phyloP scores from a whole-genome alignment of 2,888 invertebrate genomes.

The Scaptomyza caliginosa region DNA sequence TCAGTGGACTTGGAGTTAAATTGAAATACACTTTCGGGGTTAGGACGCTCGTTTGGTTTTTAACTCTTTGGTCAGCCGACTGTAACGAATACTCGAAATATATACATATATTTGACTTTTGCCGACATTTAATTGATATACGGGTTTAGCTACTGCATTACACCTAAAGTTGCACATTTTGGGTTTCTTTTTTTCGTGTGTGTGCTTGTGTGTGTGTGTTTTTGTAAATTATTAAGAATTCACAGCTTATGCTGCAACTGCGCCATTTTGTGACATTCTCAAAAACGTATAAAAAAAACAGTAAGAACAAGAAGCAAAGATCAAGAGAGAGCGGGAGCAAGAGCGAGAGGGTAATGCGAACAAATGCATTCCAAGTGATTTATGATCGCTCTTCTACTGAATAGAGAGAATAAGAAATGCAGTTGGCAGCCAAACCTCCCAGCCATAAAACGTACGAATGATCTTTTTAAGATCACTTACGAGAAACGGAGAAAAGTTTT shows the following conservation, averaged over 20 bases:
- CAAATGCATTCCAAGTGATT: constrained; percentile 62
- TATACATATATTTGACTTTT: constrained; percentile 58
- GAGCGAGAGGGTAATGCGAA: constrained; percentile 36
- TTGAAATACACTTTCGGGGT: constrained; percentile 30
- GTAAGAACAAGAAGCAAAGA: no score
- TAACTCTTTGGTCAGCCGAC: constrained; percentile 58
- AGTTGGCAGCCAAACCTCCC: constrained; percentile 11
- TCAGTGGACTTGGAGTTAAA: constrained; percentile 25
- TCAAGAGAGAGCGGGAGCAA: no score
- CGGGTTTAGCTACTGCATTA: constrained; percentile 72
- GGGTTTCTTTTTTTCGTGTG: no score
- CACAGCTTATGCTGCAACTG: constrained; percentile 58
- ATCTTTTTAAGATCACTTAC: constrained; percentile 74
- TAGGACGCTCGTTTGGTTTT: constrained; percentile 13
- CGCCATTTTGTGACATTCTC: constrained; percentile 72
- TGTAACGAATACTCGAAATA: constrained; percentile 52
- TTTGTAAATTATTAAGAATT: constrained; percentile 61
- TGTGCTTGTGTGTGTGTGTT: no score
- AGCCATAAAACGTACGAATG: constrained; percentile 63
- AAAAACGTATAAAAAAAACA: constrained; percentile 59
- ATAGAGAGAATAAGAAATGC: constrained; percentile 50
- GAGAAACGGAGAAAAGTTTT: constrained; percentile 63
- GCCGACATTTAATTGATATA: constrained; percentile 61
- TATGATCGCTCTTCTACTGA: constrained; percentile 61
- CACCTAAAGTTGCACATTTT: constrained; percentile 44